Evolutionary conservation across 2,888 invertebrate species (phyloP).

Genomic region (Dascillus cervinus): DNA sequence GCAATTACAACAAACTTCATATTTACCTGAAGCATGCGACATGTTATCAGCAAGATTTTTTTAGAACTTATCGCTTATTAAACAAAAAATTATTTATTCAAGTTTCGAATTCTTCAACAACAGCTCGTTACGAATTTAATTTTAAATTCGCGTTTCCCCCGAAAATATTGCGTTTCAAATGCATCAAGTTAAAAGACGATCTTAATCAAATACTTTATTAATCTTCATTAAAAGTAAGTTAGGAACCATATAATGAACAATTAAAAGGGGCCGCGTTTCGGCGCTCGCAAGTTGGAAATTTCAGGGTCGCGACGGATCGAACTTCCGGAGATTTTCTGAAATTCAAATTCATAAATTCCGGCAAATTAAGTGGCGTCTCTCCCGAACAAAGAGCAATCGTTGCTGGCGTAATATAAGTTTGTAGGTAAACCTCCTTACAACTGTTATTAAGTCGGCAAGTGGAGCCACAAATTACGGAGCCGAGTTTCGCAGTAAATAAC

Average conservation of each 20-base stretch:
- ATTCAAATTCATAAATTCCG: too few relatives aligned
- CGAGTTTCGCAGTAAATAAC: conserved; percentile 17
- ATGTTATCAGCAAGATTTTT: too few relatives aligned
- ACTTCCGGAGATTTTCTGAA: neutral
- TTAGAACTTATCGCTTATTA: too few relatives aligned
- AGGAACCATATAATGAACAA: conserved; percentile 32
- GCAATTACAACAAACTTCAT: too few relatives aligned
- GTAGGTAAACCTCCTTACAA: conserved; percentile 27
- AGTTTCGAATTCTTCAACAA: too few relatives aligned
- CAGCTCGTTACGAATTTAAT: too few relatives aligned
- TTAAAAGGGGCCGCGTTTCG: conserved; percentile 21
- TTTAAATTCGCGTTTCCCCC: too few relatives aligned
- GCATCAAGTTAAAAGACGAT: conserved; percentile 17
- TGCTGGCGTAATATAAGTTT: conserved; percentile 19
- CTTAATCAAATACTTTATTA: conserved; percentile 30
- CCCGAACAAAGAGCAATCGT: conserved; percentile 14
- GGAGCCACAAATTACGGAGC: conserved; percentile 26
- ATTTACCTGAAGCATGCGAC: too few relatives aligned
- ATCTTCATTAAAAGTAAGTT: conserved; percentile 33
- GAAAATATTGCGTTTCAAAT: conserved; percentile 4
- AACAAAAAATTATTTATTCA: too few relatives aligned
- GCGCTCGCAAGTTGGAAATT: conserved; percentile 5
- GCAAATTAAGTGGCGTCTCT: conserved; percentile 8
- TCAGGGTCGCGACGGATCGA: conserved; percentile 1
- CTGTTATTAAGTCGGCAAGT: conserved; percentile 27